phyloP scores from a whole-genome alignment of 2,113 vertebrate species.

The Siniperca knerii region DNA sequence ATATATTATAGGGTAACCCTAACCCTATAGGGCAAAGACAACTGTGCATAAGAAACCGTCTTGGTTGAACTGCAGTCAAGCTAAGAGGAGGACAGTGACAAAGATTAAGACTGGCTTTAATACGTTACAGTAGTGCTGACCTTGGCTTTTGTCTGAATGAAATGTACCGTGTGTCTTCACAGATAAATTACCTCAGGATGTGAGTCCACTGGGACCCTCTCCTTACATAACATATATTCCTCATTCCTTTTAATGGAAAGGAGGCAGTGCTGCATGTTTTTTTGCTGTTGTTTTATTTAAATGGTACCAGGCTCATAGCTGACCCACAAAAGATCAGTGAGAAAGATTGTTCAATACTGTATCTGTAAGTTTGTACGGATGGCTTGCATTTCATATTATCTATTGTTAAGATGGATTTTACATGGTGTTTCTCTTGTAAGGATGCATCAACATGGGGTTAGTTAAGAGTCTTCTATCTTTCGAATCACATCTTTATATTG shows the following conservation, averaged over 20 bases:
- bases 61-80: slow-evolving; percentile 24
- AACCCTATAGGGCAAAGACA: not conserved
- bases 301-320: not conserved
- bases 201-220: slow-evolving; percentile 16
- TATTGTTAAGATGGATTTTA: not conserved
- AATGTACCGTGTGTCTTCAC: slow-evolving; percentile 47
- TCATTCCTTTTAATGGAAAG: slow-evolving; percentile 20
- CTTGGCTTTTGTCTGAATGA: slow-evolving; percentile 62
- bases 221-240: slow-evolving; percentile 14
- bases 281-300: not conserved
- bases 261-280: not conserved
- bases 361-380: not conserved
- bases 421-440: not conserved
- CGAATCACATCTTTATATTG: not conserved
- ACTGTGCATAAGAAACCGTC: not conserved
- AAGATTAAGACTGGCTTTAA: slow-evolving; percentile 52
- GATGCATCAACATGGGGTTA: not conserved
- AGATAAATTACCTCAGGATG: slow-evolving; percentile 61
- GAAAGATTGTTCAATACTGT: not conserved
- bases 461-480: not conserved
- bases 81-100: slow-evolving; percentile 39
- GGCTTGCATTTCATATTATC: not conserved
- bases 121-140: slow-evolving; percentile 48
- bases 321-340: not conserved
- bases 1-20: not conserved